Base-by-base conservation (phyloP, 64 coral and sea anemone species). In the Actinia equina region DNA sequence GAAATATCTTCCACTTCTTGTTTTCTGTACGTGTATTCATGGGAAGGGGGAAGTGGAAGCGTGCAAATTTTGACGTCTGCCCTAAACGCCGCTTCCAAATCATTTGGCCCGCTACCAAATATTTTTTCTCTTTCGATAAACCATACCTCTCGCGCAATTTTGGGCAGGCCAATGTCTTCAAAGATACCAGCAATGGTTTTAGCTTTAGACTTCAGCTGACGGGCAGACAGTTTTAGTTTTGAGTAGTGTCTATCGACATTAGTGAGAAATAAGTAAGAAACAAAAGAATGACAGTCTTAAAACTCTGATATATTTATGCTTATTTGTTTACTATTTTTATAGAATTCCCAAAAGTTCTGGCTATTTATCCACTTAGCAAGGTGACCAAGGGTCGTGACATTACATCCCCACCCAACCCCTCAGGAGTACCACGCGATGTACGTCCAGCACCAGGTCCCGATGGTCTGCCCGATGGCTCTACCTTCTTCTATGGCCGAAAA, bases 261-360 rank as follows among this genome's bases (percentile, higher is more conserved):
- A 49, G 46, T 49, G 46, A 6, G 4, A 49, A 6, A 49, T 49
- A 0, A 49, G 46, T 6, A 49, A 49, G 46, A 49, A 49, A 49
- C 46, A 0, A 0, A 49, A 49, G 46, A 49, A 49, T 49, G 46
- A 2, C 46, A 49, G 46, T 49, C 7, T 6, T 49, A 49, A 49
- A 49, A 49, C 0, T 8, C 46, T 8, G 46, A 49, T 49, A 1
- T 49, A 49, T 49, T 49, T 49, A 49, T 49, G 46, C 7, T 88
- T 8, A 15, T 56, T 17, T 83, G 4, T 81, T 17, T 20, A 52
- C 43, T 4, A 85, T 37, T 70, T 2, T 85, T 37, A 8, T 63
- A 96, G 94, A 37, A 5, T 92, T 90, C 74, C 94, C 94, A 55
- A 91, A 88, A 51, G 80, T 96, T 2, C 84, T 96, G 19, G 94